Base-by-base conservation (phyloP, 2,113 vertebrate genomes). In the Ginglymostoma cirratum region DNA sequence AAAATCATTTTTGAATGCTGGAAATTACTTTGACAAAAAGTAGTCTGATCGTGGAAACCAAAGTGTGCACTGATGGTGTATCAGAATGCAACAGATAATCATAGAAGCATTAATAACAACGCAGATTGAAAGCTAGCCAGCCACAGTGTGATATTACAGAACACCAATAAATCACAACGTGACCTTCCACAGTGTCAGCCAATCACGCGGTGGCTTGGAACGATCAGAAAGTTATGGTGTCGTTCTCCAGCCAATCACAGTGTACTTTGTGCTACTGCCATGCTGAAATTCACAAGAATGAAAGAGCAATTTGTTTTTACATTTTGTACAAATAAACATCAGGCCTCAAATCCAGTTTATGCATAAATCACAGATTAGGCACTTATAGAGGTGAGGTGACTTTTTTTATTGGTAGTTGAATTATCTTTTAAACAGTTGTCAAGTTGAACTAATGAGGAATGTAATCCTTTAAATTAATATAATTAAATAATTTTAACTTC, bases 91-190 rank as follows among this genome's bases (percentile, higher is more conserved):
- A 42, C 24, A 23, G 69, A 70, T 80, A 80, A 80, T 80, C n/a
- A 80, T 38, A 80, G n/a, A 80, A 19, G n/a, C 78, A 1, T 80
- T 80, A 80, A 80, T 80, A 80, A 80, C 78, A 80, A 38, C 42
- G n/a, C 78, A 38, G 38, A 15, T 80, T 80, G n/a, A 80, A 34
- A 80, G 78, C 78, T 17, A 3, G 78, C 78, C 78, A 80, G 14
- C 34, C 78, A 80, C 78, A 80, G 78, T 17, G 38, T 80, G 78
- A 38, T 80, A 3, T 38, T 38, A 17, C n/a, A 80, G 34, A 80
- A 80, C 78, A 80, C 78, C n/a, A 80, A 80, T 80, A 80, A 80
- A 80, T n/a, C n/a, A 80, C 78, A 80, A 80, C 78, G 38, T 80
- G 78, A 38, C 15, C 78, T 80, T 38, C 78, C 15, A 80, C 78